Evolutionary conservation across 1,140 invertebrate genomes (phyloP).

Genomic region (Acromyrmex echinatior): DNA sequence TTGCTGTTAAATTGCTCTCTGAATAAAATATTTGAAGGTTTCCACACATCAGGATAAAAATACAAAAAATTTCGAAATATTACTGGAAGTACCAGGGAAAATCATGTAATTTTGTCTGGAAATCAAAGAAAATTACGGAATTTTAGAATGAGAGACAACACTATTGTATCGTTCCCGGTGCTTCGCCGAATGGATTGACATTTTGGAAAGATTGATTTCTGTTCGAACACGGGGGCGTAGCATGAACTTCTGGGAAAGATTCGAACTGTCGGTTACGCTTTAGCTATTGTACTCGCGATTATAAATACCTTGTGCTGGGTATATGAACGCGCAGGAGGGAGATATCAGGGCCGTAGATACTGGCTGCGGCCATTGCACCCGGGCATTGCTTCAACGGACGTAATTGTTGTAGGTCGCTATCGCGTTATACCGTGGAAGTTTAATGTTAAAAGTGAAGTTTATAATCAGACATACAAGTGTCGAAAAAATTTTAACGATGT

Average conservation of each 20-base stretch:
- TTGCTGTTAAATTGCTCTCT: too few species aligned
- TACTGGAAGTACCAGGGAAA: too few species aligned
- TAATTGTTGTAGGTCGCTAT: not conserved
- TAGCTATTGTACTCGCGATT: constrained; percentile 19
- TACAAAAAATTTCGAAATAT: too few species aligned
- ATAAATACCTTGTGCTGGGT: constrained; percentile 59
- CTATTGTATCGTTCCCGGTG: not conserved
- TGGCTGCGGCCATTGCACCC: constrained; percentile 19
- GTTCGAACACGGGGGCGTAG: too few species aligned
- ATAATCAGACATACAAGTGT: not conserved
- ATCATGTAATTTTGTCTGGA: too few species aligned
- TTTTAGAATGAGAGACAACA: too few species aligned
- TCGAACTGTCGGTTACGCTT: not conserved
- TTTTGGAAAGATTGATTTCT: constrained; percentile 56
- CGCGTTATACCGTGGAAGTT: not conserved
- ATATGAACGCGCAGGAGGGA: not conserved
- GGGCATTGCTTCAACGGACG: constrained; percentile 25
- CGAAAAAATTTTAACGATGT: not conserved
- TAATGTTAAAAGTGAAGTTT: not conserved
- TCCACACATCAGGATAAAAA: too few species aligned
- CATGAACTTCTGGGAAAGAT: not conserved
- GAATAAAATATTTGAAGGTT: too few species aligned
- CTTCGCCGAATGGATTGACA: constrained; percentile 20
- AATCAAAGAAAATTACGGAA: too few species aligned
- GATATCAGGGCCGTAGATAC: constrained; percentile 60